These are phyloP conservation scores for Acestrorhynchus altus DNA, from an alignment of 2,797 vertebrate species.

Conservation along the genomic window DNA sequence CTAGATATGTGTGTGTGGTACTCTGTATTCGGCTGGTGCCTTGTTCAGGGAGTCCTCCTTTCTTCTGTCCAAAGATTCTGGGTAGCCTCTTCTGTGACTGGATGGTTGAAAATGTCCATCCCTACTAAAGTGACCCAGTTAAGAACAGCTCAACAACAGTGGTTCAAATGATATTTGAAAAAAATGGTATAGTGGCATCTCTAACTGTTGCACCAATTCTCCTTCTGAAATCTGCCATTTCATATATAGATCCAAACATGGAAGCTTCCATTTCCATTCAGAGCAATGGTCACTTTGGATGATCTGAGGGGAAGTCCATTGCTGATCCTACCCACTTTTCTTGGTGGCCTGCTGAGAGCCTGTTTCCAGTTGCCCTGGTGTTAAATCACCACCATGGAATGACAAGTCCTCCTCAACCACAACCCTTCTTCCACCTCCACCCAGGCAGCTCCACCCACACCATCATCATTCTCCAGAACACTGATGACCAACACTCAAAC, in stretches of 20 bases:
- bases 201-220: no score
- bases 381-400: constrained; percentile 50
- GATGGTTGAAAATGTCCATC: no score
- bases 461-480: not conserved
- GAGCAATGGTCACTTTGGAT: not conserved
- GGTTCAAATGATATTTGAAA: no score
- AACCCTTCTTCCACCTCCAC: constrained; percentile 39
- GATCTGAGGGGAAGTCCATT: not conserved
- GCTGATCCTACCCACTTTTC: constrained; percentile 12
- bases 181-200: no score
- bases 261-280: not conserved
- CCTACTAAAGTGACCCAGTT: no score
- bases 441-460: constrained; percentile 35
- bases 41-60: no score
- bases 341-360: constrained; percentile 23
- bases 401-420: constrained; percentile 36
- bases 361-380: constrained; percentile 34
- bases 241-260: not conserved
- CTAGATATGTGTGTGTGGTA: no score
- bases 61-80: no score
- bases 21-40: no score
- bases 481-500: constrained; percentile 49
- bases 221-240: no score
- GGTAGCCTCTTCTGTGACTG: no score
- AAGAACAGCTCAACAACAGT: no score